phyloP scores from a whole-genome alignment of 2,888 invertebrate species.

The Liopterus haemorrhoidalis region DNA sequence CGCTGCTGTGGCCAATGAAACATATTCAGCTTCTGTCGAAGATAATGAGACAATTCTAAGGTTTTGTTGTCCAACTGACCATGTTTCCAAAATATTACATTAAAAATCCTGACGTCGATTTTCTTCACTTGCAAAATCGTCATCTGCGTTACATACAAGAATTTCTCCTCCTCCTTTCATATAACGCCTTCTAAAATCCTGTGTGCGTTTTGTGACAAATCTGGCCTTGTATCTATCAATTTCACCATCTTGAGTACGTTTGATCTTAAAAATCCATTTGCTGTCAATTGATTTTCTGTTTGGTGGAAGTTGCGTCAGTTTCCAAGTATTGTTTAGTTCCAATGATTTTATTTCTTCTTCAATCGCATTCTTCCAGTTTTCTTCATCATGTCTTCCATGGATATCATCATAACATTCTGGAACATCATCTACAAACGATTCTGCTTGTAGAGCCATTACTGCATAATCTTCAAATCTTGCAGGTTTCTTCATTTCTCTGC shows the following conservation, averaged over 20 bases:
- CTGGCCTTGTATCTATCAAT: constrained; percentile 26
- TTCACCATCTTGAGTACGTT: constrained; percentile 22
- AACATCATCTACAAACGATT: constrained; percentile 21
- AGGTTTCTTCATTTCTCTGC: background rate
- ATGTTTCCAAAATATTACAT: too few species aligned
- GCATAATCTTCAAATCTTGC: constrained; percentile 2
- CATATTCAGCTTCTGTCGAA: too few species aligned
- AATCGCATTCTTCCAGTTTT: constrained; percentile 14
- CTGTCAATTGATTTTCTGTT: constrained; percentile 12
- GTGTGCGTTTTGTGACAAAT: constrained; percentile 27
- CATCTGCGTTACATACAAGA: too few species aligned
- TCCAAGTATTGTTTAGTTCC: constrained; percentile 15
- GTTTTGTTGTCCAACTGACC: too few species aligned
- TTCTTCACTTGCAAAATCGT: too few species aligned
- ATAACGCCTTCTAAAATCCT: too few species aligned
- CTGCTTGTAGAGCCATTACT: constrained; percentile 14
- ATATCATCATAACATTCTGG: constrained; percentile 20
- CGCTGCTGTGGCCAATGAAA: too few species aligned
- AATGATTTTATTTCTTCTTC: constrained; percentile 17
- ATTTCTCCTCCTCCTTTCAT: too few species aligned
- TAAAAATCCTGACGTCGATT: too few species aligned
- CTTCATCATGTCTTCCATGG: constrained; percentile 13
- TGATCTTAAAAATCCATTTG: constrained; percentile 29
- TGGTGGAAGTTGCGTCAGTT: constrained; percentile 1
- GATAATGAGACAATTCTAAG: too few species aligned